A percentile compares a stretch with the other conserved stretches of the same genome.
Conservation (phyloP, 2,888 invertebrate species). For the Saturnia japonica region DNA sequence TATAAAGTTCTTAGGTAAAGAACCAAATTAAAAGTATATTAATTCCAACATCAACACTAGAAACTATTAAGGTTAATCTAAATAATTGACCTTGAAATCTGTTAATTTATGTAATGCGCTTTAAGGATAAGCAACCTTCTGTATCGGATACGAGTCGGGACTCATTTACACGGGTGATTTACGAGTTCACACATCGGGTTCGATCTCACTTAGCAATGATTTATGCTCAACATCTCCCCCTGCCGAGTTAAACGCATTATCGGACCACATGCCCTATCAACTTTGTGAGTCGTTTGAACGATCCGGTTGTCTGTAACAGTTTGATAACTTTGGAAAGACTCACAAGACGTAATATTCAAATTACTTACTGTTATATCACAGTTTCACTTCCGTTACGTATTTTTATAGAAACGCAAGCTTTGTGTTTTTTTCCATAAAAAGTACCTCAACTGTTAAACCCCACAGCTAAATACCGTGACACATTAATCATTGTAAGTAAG, state of each 20-base stretch:
- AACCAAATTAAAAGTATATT: not conserved
- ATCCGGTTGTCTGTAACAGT: conserved; percentile 34
- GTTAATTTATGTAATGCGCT: conserved; percentile 60
- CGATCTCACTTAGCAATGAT: conserved; percentile 80
- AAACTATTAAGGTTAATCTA: conserved; percentile 20
- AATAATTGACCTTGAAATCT: conserved; percentile 46
- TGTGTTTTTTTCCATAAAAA: no score
- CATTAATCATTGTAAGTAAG: no score
- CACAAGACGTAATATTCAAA: not conserved
- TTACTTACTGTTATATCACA: no score
- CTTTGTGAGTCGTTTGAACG: conserved; percentile 64
- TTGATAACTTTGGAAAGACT: conserved; percentile 30
- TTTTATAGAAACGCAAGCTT: no score
- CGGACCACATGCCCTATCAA: conserved; percentile 72
- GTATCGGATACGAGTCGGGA: conserved; percentile 54
- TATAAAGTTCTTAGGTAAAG: not conserved
- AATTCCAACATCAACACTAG: not conserved
- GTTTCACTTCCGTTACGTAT: no score
- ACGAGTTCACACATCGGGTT: conserved; percentile 78
- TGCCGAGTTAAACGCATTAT: conserved; percentile 76
- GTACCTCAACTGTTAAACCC: no score
- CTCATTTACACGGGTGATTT: conserved; percentile 79
- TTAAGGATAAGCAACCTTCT: conserved; percentile 67
- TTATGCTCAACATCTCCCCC: conserved; percentile 75
- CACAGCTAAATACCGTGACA: no score